A percentile compares a stretch with the other conserved stretches of the same genome.
These are phyloP conservation scores for Trachymyrmex cornetzi DNA, from an alignment of 1,140 invertebrate species.

Conservation along the genomic window DNA sequence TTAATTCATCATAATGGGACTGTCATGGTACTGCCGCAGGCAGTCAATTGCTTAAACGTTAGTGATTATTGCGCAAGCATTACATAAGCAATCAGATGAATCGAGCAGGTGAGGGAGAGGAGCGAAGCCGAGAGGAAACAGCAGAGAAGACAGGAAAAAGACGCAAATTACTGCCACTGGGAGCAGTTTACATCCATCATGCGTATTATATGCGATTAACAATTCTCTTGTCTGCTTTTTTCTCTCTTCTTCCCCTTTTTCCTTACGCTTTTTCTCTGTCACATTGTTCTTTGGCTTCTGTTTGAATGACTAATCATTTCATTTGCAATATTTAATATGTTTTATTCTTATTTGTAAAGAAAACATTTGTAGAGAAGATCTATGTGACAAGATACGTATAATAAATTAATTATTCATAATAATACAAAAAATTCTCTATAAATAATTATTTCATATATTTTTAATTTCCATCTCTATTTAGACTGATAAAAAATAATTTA, in stretches of 20 bases:
- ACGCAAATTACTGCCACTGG: constrained; percentile 73
- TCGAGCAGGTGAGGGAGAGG: constrained; percentile 25
- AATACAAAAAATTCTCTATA: neutral
- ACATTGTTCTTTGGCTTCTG: constrained; percentile 13
- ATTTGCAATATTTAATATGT: constrained; percentile 14
- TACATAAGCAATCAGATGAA: constrained; percentile 71
- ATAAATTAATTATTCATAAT: neutral
- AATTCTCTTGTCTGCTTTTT: constrained; percentile 62
- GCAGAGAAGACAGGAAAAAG: constrained; percentile 53
- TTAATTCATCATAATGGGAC: constrained; percentile 21
- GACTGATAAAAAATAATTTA: neutral
- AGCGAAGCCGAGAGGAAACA: neutral
- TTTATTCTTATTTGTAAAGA: neutral
- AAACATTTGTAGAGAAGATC: neutral
- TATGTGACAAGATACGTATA: neutral
- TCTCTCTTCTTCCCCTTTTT: neutral
- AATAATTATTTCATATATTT: neutral
- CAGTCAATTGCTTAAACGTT: constrained; percentile 67
- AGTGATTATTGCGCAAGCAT: constrained; percentile 71
- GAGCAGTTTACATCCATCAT: constrained; percentile 75
- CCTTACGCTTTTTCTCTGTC: neutral
- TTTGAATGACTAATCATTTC: neutral
- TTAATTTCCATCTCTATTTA: neutral
- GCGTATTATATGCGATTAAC: constrained; percentile 76
- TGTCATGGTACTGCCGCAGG: constrained; percentile 58